Evolutionary conservation across 92 coral and sea anemone genomes (phyloP).

Genomic region (Chrysogorgia sp.): DNA sequence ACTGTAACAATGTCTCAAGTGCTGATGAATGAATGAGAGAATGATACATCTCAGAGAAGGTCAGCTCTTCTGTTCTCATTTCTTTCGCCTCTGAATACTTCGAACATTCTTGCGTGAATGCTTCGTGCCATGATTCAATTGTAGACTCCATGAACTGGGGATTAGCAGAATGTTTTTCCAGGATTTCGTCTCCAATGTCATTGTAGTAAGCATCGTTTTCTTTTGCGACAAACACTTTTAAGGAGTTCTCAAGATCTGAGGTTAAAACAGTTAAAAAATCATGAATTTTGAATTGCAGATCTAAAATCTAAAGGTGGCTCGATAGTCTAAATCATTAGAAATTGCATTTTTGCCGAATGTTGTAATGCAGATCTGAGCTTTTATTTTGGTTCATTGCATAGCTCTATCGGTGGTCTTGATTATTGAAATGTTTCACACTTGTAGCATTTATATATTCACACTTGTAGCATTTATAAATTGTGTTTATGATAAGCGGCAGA

Average conservation of each 20-base stretch:
- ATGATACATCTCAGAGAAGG: constrained; percentile 93
- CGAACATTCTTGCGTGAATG: constrained; percentile 89
- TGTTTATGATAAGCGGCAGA: no score
- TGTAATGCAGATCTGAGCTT: no score
- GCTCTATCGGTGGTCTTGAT: no score
- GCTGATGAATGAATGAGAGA: constrained; percentile 91
- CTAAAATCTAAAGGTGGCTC: no score
- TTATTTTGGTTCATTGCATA: no score
- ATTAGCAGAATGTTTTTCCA: constrained; percentile 62
- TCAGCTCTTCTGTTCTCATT: constrained; percentile 73
- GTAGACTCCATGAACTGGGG: constrained; percentile 63
- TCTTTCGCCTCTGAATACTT: constrained; percentile 80
- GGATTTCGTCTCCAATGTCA: constrained; percentile 69
- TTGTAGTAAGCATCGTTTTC: constrained; percentile 63
- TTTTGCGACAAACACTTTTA: constrained; percentile 65
- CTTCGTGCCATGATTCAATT: constrained; percentile 73
- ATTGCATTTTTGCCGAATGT: no score
- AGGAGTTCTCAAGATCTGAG: constrained; percentile 66
- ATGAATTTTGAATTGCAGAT: background rate
- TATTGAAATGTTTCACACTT: no score
- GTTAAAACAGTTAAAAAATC: background rate
- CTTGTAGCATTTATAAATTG: no score
- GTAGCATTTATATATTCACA: no score
- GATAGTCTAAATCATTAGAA: no score
- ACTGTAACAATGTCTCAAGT: constrained; percentile 86